Evolutionary conservation across 2,797 vertebrate species (phyloP), one percentile per base, ranked within the genome.

Genomic region (Catamblyrhynchus diadema): DNA sequence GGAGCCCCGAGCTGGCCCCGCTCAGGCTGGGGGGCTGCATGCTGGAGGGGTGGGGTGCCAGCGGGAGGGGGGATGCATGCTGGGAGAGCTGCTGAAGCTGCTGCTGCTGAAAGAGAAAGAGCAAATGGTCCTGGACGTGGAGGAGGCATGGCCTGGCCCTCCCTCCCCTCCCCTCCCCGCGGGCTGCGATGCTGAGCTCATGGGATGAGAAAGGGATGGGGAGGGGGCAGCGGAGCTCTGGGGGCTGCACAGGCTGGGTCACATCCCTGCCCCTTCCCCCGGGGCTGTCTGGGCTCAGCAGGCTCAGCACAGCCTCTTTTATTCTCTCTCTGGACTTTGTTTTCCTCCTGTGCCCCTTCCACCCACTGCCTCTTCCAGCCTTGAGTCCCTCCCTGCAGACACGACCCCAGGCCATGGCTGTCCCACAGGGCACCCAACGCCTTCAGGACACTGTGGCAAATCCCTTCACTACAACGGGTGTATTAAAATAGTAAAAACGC

Each of bases 31-130:
- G 98, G 5, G 98, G 98, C 84, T 96, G 97, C 87, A 99, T 96
- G 67, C 99, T 98, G 2, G 98, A 98, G 4, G 98, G 98, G 94
- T 99, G 99, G 2, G 98, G 97, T 2, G 98, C 96, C 96, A 99
- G 98, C 16, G 98, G 98, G 81, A 99, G 98, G 3, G 98, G 98
- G 33, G 99, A 98, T 41, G 98, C 94, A 4, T 99, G 99, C 95
- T 99, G 99, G 93, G 99, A 99, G 97, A 99, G 98, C 81, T 99
- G 99, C 97, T 99, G 99, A 97, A 99, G 98, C 98, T 99, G 99
- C 98, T 99, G 99, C 98, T 99, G 99, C 98, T 99, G 97, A 96
- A 97, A 88, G 88, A 91, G 84, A 91, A 96, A 90, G 62, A 73
- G 69, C 67, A 87, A 78, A 87, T 0, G 44, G 73, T 64, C n/a